These are phyloP conservation scores for Drosophila anceps DNA, from an alignment of 2,888 invertebrate genomes.

Conservation along the genomic window DNA sequence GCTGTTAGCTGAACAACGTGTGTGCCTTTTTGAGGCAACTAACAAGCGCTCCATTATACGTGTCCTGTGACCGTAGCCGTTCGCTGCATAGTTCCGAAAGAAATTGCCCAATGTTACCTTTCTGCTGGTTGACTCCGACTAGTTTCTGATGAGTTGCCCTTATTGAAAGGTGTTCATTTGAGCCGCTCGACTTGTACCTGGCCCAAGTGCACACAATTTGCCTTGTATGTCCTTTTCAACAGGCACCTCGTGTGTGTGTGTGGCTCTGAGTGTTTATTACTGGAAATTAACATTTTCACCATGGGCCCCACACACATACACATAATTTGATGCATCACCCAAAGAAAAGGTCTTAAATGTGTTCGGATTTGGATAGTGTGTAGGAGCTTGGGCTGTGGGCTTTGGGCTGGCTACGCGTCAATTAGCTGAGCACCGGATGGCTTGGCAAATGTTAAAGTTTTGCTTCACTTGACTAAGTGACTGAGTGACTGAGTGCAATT, in stretches of 20 bases:
- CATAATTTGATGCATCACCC: conserved; percentile 63
- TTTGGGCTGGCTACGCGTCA: conserved; percentile 47
- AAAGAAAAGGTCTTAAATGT: conserved; percentile 28
- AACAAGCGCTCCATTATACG: conserved; percentile 73
- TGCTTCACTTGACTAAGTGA: conserved; percentile 63
- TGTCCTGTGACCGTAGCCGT: conserved; percentile 76
- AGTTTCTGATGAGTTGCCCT: conserved; percentile 50
- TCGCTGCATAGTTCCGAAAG: conserved; percentile 40
- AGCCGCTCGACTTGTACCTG: conserved; percentile 38
- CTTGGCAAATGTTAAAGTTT: conserved; percentile 64
- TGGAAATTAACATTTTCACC: conserved; percentile 68
- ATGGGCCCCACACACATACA: conserved; percentile 21
- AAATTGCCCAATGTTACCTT: conserved; percentile 71
- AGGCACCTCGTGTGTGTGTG: conserved; percentile 20
- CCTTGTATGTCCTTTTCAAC: conserved; percentile 57
- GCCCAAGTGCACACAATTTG: conserved; percentile 69
- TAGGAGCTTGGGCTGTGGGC: not conserved
- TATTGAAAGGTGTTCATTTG: conserved; percentile 73
- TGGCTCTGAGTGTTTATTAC: conserved; percentile 41
- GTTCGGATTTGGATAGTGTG: conserved; percentile 22
- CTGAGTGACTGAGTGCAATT: conserved; percentile 57
- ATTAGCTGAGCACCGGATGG: conserved; percentile 53
- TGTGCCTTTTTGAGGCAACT: conserved; percentile 51
- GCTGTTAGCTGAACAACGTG: conserved; percentile 45
- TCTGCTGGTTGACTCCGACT: conserved; percentile 50